Conservation (phyloP, 2,888 invertebrate species). For the Blastobasis adustella region DNA sequence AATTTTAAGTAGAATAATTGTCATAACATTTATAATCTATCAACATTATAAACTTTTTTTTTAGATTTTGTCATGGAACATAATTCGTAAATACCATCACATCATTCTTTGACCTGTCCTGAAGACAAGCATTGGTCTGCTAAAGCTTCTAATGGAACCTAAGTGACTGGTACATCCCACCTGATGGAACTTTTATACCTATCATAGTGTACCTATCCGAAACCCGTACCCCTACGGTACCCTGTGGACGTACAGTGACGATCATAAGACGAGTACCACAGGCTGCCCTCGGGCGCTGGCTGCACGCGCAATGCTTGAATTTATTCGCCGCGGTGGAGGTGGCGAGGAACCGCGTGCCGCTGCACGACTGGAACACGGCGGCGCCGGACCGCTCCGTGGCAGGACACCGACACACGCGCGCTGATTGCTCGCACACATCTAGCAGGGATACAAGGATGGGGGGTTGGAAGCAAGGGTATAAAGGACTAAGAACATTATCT, state of each 20-base stretch:
- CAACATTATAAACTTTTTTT: no score
- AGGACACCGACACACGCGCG: slow-evolving; percentile 17
- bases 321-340: slow-evolving; percentile 6
- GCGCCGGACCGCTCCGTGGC: slow-evolving; percentile 17
- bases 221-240: neutral
- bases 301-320: slow-evolving; percentile 20
- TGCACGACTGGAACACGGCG: slow-evolving; percentile 29
- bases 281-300: neutral
- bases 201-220: neutral
- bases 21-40: no score
- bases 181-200: no score
- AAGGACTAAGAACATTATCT: neutral
- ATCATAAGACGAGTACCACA: neutral
- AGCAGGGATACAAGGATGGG: neutral
- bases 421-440: slow-evolving; percentile 21
- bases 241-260: neutral
- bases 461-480: neutral
- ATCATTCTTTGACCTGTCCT: no score
- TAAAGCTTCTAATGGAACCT: no score
- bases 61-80: no score
- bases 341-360: slow-evolving; percentile 30
- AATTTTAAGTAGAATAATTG: no score
- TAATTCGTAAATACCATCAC: no score
- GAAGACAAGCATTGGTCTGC: no score
- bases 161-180: no score